phyloP scores from a whole-genome alignment of 2,888 invertebrate genomes.

The Meganola albula region DNA sequence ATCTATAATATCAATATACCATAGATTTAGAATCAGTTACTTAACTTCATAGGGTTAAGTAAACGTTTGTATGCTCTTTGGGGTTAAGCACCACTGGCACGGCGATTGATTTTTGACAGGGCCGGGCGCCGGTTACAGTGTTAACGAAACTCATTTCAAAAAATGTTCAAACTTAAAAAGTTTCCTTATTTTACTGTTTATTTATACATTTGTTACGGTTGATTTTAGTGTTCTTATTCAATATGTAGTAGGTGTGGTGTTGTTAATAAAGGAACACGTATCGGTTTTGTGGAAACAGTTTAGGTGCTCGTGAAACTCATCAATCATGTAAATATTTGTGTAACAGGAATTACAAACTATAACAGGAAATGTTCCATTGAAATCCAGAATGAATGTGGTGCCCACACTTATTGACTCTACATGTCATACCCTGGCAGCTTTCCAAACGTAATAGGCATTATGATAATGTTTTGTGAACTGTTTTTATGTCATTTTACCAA shows the following conservation, averaged over 20 bases:
- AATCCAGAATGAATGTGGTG: conserved; percentile 31
- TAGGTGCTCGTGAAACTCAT: conserved; percentile 21
- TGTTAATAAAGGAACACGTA: conserved; percentile 5
- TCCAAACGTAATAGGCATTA: conserved; percentile 30
- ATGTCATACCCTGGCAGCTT: conserved; percentile 33
- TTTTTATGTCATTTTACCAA: conserved; percentile 17
- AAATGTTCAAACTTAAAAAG: too few species aligned
- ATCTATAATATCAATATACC: too few species aligned
- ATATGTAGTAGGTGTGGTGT: not conserved
- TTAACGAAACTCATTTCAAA: too few species aligned
- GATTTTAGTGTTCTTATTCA: not conserved
- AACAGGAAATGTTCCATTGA: conserved; percentile 34
- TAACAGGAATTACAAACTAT: conserved; percentile 28
- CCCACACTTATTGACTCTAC: conserved; percentile 31
- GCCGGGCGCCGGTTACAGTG: too few species aligned
- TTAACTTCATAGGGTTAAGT: too few species aligned
- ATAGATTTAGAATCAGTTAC: too few species aligned
- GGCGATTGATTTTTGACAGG: too few species aligned
- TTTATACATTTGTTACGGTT: too few species aligned
- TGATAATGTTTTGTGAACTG: conserved; percentile 25
- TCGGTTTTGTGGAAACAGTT: conserved; percentile 13
- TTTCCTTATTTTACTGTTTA: too few species aligned
- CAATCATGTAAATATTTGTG: conserved; percentile 27
- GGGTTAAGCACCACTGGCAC: too few species aligned
- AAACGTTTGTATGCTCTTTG: too few species aligned